Base-by-base conservation (phyloP, 64 coral and sea anemone species). In the Hydrozoanthus tunicans region DNA sequence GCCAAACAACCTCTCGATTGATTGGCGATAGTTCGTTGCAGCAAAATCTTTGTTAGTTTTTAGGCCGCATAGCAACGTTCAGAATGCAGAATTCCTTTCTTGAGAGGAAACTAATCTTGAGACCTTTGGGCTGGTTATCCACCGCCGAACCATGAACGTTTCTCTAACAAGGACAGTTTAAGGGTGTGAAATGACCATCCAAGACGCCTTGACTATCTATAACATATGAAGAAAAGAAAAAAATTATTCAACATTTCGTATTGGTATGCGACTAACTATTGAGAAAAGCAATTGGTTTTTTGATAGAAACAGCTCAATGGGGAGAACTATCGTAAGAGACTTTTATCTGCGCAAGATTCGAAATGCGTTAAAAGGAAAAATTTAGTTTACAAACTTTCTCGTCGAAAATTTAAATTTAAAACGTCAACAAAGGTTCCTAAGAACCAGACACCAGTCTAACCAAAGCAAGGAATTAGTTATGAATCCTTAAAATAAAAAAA, bases 81-180 rank as follows among this genome's bases (percentile, higher is more conserved):
- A 24, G 6, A 70, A 25, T 59, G 84, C 51, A 23, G 68, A 23
- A 56, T 56, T 56, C 61, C 52, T 56, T 88, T 32, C 53, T 55
- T 54, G 58, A 88, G 74, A 25, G 53, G 51, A 27, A 73, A 69
- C 56, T 54, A 74, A 56, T 72, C 23, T 24, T 14, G 53, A 88
- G 69, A 51, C 32, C 43, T 6, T 51, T 62, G 69, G 68, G 58
- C 74, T n/a, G 58, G 24, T 58, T 88, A 24, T 25, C 84, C 58
- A 56, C 84, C 59, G 68, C 69, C 84, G 8, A 59, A 62, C 60
- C 9, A 1, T 62, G 57, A 5, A 85, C 23, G 57, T 62, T 25
- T 7, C 52, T 59, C 67, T 86, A 88, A 88, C 84, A 88, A 7
- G 84, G 84, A 23, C 84, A 88, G 9, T 88, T 88, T 74, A 88